Evolutionary conservation across 2,113 vertebrate species (phyloP), one percentile per base, ranked within the genome.

Genomic region (Myotis yumanensis): DNA sequence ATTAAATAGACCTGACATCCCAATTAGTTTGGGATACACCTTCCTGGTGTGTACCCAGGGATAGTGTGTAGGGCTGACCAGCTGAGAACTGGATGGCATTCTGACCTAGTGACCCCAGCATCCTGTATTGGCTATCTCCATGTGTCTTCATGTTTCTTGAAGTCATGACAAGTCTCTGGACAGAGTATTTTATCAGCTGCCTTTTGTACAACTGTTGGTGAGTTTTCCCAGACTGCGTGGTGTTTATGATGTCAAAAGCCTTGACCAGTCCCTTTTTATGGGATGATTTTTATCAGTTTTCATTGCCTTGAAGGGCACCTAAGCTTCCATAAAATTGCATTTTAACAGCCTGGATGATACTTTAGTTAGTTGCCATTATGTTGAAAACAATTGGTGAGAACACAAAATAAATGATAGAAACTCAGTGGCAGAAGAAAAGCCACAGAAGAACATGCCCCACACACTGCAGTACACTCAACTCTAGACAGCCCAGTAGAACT

Each of bases 271-370:
- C 9, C n/a, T 46, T 75, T 32, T 73, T 54, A 30, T 0, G 15
- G 30, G 51, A 51, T 76, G 43, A 57, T 87, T 73, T 59, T 83
- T 59, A 30, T 73, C 35, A 32, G 16, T 82, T 90, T 92, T 95
- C 9, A 0, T 48, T 77, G 62, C 40, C 57, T 93, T 54, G 43
- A 85, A 88, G 66, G 66, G 18, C 32, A 54, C 30, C 15, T 69
- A 69, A 35, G 30, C 12, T 25, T 83, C 32, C 57, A 23, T 83
- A 64, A 52, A 62, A 83, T 59, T 83, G 52, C 20, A 54, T 80
- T 80, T 69, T 69, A 90, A 43, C 32, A 64, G 66, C 71, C 35
- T 22, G 11, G 81, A 59, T 15, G 25, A 68, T 75, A 48, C 1
- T 88, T 28, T 79, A 72, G n/a, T 59, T 30, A 32, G 0, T 80